phyloP scores from a whole-genome alignment of 2,888 invertebrate genomes.

The Gandaritis pyraliata region DNA sequence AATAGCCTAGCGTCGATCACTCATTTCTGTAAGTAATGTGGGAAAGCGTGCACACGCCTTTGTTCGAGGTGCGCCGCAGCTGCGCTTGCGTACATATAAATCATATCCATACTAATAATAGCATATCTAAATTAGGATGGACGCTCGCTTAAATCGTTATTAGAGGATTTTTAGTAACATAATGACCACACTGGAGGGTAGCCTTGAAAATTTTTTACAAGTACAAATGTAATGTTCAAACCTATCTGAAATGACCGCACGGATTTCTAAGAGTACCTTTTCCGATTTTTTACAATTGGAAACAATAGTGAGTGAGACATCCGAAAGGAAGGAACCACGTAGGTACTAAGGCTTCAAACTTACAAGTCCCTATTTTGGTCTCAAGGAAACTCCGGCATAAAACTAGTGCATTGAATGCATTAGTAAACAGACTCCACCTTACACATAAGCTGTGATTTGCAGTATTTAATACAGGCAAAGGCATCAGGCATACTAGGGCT shows the following conservation, averaged over 20 bases:
- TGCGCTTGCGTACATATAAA: conserved; percentile 68
- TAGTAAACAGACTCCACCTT: conserved; percentile 4
- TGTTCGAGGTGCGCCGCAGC: conserved; percentile 57
- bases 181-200: too few relatives aligned
- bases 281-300: too few relatives aligned
- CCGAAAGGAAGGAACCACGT: too few relatives aligned
- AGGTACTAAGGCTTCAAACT: too few relatives aligned
- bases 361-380: too few relatives aligned
- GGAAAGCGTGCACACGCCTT: conserved; percentile 61
- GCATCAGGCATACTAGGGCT: conserved; percentile 24
- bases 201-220: too few relatives aligned
- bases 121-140: conserved; percentile 64
- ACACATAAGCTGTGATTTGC: conserved; percentile 31
- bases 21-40: conserved; percentile 77
- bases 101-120: conserved; percentile 66
- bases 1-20: conserved; percentile 61
- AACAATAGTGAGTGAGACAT: too few relatives aligned
- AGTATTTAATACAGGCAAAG: conserved; percentile 24
- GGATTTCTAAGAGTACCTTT: too few relatives aligned
- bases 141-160: conserved; percentile 58
- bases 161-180: conserved; percentile 39
- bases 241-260: too few relatives aligned
- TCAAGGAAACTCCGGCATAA: too few relatives aligned
- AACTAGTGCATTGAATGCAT: too few relatives aligned
- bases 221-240: too few relatives aligned